Percentiles rank a stretch among this genome's conserved stretches.
phyloP scores from a whole-genome alignment of 2,113 vertebrate species.

The Vanacampus margaritifer region DNA sequence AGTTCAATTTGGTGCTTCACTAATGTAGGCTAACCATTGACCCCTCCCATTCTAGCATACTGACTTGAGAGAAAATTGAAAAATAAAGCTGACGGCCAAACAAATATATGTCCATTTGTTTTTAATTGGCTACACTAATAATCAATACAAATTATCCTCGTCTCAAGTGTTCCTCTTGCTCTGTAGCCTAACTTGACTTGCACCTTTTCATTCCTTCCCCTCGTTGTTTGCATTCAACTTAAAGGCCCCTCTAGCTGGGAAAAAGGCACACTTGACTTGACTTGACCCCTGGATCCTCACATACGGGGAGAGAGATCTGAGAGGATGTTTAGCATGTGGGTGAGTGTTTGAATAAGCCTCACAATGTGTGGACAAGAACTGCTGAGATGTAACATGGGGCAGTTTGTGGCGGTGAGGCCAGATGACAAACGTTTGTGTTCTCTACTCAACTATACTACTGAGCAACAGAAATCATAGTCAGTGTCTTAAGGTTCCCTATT shows the following conservation, averaged over 20 bases:
- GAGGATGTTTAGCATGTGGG: conserved; percentile 19
- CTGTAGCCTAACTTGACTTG: conserved; percentile 16
- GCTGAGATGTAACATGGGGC: conserved; percentile 20
- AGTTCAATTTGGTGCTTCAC: neutral
- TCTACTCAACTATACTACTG: conserved; percentile 26
- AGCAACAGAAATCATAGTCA: neutral
- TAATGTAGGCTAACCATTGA: neutral
- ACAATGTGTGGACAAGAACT: conserved; percentile 22
- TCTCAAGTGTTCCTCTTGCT: conserved; percentile 2
- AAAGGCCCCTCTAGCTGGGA: conserved; percentile 10
- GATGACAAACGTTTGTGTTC: conserved; percentile 18
- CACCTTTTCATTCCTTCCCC: conserved; percentile 13
- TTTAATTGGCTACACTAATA: neutral
- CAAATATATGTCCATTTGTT: neutral
- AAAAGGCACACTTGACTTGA: conserved; percentile 27
- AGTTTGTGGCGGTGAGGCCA: conserved; percentile 5
- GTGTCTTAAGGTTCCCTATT: neutral
- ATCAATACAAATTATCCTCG: neutral
- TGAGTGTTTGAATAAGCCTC: conserved; percentile 20
- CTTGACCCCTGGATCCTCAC: conserved; percentile 20
- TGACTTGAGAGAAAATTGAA: neutral
- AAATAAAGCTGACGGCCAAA: neutral
- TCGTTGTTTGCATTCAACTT: conserved; percentile 18
- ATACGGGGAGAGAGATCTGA: conserved; percentile 22
- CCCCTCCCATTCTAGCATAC: neutral